A percentile compares a stretch with the other conserved stretches of the same genome.
These are phyloP conservation scores for Coecobrya sp. DNA, from an alignment of 2,888 invertebrate genomes.

Conservation along the genomic window DNA sequence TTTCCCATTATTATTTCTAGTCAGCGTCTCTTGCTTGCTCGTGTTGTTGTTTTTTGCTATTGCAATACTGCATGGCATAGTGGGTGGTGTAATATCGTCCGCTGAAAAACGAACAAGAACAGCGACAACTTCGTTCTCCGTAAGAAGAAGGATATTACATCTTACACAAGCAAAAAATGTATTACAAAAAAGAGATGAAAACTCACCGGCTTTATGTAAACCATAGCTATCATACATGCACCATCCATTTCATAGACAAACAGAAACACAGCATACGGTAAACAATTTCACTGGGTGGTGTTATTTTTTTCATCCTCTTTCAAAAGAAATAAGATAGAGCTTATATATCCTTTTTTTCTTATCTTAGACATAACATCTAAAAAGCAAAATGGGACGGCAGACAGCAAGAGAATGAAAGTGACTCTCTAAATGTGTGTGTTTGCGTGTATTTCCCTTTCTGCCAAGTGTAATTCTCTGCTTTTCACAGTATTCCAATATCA, in stretches of 20 bases:
- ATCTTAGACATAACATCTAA: slow-evolving; percentile 5
- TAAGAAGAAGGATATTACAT: too few species aligned
- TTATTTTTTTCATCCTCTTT: slow-evolving; percentile 1
- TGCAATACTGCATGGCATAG: not conserved
- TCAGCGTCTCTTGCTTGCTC: not conserved
- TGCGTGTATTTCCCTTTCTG: not conserved
- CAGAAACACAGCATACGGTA: slow-evolving; percentile 8
- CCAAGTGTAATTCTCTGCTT: slow-evolving; percentile 12
- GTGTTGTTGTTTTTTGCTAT: not conserved
- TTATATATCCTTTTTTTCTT: not conserved
- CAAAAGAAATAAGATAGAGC: not conserved
- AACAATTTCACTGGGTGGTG: slow-evolving; percentile 10
- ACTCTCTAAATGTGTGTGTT: not conserved
- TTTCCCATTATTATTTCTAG: slow-evolving; percentile 52
- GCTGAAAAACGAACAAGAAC: too few species aligned
- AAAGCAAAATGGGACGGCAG: not conserved
- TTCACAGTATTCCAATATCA: slow-evolving; percentile 10
- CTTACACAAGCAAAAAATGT: too few species aligned
- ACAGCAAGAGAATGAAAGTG: not conserved
- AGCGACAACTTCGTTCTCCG: too few species aligned
- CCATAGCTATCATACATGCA: not conserved
- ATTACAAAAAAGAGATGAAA: too few species aligned
- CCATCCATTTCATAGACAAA: slow-evolving; percentile 8
- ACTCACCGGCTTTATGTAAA: not conserved
- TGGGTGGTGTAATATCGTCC: too few species aligned